phyloP scores from a whole-genome alignment of 2,797 vertebrate species.

The Pangasius krempfi region DNA sequence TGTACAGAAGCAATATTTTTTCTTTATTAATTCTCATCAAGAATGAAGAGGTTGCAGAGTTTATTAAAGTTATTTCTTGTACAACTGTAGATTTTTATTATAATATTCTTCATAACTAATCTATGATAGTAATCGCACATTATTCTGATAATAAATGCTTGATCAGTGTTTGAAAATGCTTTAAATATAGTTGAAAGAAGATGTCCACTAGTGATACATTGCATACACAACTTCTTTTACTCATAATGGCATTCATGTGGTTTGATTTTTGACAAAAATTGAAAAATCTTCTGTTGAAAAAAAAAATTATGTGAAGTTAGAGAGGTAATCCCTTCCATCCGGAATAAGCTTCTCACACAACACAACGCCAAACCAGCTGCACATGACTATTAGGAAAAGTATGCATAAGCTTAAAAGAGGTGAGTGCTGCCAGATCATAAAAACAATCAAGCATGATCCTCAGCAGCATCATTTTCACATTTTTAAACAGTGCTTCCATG shows the following conservation, averaged over 20 bases:
- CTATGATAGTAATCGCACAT: background rate
- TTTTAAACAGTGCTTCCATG: background rate
- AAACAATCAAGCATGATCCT: constrained; percentile 22
- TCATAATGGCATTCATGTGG: background rate
- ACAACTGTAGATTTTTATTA: background rate
- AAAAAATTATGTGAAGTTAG: constrained; percentile 2
- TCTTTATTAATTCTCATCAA: background rate
- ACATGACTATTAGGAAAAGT: constrained; percentile 48
- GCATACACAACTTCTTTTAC: background rate
- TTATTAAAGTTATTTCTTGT: background rate
- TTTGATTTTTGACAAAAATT: background rate
- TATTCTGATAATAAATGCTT: background rate
- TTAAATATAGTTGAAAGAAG: background rate
- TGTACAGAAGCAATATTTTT: background rate
- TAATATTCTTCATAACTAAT: background rate
- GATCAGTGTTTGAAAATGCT: background rate
- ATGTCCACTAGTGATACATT: background rate
- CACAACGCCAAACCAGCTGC: constrained; percentile 45
- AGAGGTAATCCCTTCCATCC: constrained; percentile 44
- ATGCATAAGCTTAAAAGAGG: constrained; percentile 37
- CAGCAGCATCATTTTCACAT: constrained; percentile 13
- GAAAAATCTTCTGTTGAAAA: background rate
- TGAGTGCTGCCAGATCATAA: constrained; percentile 27
- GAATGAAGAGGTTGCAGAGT: background rate
- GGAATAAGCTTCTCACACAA: constrained; percentile 39